Evolutionary conservation across 2,113 vertebrate species (phyloP), one percentile per base, ranked within the genome.

Genomic region (Neotoma lepida): DNA sequence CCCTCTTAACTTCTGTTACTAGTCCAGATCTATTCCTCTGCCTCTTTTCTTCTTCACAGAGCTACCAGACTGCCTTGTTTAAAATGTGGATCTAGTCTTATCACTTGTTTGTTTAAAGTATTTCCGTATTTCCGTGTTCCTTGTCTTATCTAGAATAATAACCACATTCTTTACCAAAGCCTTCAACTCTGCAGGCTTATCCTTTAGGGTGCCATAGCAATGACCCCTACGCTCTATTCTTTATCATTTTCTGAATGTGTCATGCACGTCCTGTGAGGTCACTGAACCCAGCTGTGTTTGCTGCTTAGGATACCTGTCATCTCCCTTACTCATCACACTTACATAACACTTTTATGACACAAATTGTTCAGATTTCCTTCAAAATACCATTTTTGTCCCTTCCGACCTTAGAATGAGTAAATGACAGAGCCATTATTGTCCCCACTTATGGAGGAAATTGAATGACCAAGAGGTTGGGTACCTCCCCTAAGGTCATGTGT

Each of bases 51-150:
- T 63, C 33, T 82, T 39, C 46, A 71, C 20, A 39, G 35, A 35
- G 12, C 41, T 88, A 46, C 80, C 86, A 89, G 89, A 70, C 9
- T 76, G 70, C 84, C 51, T 58, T 44, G 13, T 92, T 71, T 78
- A 66, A 93, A 95, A 95, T 58, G 58, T 5, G 2, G 77, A 78
- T 80, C 28, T 81, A 77, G 71, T 93, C 74, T 93, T 92, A 81
- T 74, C 77, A 74, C 6, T 30, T 66, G 4, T 85, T 94, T 68
- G 41, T 18, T 85, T 88, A 61, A 96, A 95, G 90, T 70, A 70
- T 76, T 66, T 76, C 49, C 28, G 90, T 70, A 70, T 76, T 66
- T 76, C 49, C 28, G 17, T 39, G 7, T 82, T 91, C 39, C 61
- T 94, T 46, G 17, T 35, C 54, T 12, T 61, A 13, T 71, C 88